Evolutionary conservation across 1,140 invertebrate species (phyloP), one percentile per base, ranked within the genome.

Genomic region (Spodoptera frugiperda): DNA sequence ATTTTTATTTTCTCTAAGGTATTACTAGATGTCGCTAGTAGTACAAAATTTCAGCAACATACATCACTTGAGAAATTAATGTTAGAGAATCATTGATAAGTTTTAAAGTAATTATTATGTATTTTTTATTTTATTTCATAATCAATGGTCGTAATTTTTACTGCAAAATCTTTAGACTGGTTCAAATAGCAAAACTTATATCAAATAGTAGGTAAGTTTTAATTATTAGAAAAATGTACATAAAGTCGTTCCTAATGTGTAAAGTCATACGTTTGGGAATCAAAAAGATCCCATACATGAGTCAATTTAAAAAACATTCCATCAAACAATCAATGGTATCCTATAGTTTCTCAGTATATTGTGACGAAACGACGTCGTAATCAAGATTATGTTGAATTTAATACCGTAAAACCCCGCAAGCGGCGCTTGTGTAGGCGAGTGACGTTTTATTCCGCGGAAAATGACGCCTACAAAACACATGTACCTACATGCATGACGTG

Each of bases 391-490:
- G 57, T 9, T 61, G 9, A n/a, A 44, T 63, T 63, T 65, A 57
- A 59, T 55, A 72, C 39, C 33, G 70, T 72, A 57, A 72, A 72
- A 44, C 30, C 70, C 70, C 33, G 17, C n/a, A 9, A 12, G 70
- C 15, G 70, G 70, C 70, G 70, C 70, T 72, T 21, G 12, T 30
- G 44, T 65, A 17, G 53, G 12, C 4, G 33, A 39, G 39, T 72
- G 70, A 72, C 70, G 54, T 72, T 44, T 57, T 30, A 17, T 57
- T 72, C 53, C 39, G 54, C 53, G 53, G 61, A 65, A 57, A 57
- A 44, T 57, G 53, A 46, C 70, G 70, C 53, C 9, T 10, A 9
- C 11, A 33, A 39, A 19, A 53, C 51, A 14, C 14, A 72, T 39
- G 33, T 25, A 25, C 25, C 25, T 61, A 17, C 17, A n/a, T 54